Evolutionary conservation across 2,113 vertebrate species (phyloP), one percentile per base, ranked within the genome.

Genomic region (Penelope pileata): DNA sequence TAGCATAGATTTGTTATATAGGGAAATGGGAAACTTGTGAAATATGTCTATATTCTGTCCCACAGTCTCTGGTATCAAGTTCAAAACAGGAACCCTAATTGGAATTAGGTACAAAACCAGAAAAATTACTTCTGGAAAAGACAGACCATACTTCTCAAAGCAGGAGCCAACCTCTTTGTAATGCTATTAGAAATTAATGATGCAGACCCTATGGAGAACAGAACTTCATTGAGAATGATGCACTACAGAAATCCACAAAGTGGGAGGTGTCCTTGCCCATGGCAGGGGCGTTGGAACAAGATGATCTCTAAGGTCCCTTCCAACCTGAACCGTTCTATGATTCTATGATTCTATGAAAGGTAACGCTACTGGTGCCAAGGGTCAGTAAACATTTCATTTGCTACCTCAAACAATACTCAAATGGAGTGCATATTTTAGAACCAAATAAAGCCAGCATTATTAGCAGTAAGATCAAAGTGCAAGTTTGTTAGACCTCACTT

Each of bases 381-480:
- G 76, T 54, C 59, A 87, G 51, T 72, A 92, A 93, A 62, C 68
- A 88, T 51, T 85, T 86, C 50, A 81, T 90, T 87, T 91, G 77
- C 47, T 62, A 2, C 76, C 67, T 83, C 74, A 91, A 51, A 54
- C 76, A 19, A 0, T 51, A 34, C 53, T 73, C 36, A 76, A 81
- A 75, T 15, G 47, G 54, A 77, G n/a, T 78, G 51, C 32, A 83
- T 43, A 19, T 38, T 76, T 86, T 45, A 47, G 48, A 80, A 59
- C 87, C 32, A 88, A 66, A 93, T 66, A 66, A 81, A 77, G 34
- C 30, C 91, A 93, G 40, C 36, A 69, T 76, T 67, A 83, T 82
- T 68, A 95, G 60, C 56, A 70, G 60, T 53, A 47, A 74, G 80
- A 90, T 79, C 66, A 93, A 75, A 86, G 36, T 40, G 38, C 62